Evolutionary conservation across 1,140 invertebrate species (phyloP).

Genomic region (Euura saliciscinereae): DNA sequence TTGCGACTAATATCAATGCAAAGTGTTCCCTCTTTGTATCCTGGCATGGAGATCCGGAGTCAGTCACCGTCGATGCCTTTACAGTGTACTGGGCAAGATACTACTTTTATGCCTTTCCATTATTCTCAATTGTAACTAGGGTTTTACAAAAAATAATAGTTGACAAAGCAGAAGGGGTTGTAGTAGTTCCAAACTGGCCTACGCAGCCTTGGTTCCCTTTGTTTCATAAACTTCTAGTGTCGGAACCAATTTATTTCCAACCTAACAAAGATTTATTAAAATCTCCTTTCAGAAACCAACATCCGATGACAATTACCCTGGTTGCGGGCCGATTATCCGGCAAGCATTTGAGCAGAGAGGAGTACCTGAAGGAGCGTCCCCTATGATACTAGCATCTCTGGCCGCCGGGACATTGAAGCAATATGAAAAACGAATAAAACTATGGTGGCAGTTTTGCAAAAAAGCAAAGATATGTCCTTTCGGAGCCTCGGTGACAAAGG

Average conservation of each 20-base stretch:
- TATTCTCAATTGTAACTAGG: background rate
- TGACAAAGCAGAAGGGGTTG: too few relatives aligned
- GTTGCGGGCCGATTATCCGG: background rate
- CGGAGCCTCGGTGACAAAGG: background rate
- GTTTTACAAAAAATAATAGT: background rate
- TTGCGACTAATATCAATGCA: constrained; percentile 33
- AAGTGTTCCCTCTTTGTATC: constrained; percentile 36
- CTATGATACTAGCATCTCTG: background rate
- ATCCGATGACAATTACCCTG: background rate
- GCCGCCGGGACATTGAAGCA: constrained; percentile 14
- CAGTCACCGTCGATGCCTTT: constrained; percentile 27
- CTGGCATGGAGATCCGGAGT: constrained; percentile 31
- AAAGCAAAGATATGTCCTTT: background rate
- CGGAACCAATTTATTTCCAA: too few relatives aligned
- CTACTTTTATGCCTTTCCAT: background rate
- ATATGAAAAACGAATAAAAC: constrained; percentile 14
- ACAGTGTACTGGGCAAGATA: constrained; percentile 15
- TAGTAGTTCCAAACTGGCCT: too few relatives aligned
- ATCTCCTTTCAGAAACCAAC: background rate
- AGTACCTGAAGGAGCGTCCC: background rate
- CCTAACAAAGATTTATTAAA: background rate
- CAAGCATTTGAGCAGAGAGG: background rate
- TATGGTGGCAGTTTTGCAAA: constrained; percentile 10
- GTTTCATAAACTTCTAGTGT: too few relatives aligned
- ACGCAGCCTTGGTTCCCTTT: background rate